Conservation (phyloP, 2,797 vertebrate species). For the Anguilla marmorata region DNA sequence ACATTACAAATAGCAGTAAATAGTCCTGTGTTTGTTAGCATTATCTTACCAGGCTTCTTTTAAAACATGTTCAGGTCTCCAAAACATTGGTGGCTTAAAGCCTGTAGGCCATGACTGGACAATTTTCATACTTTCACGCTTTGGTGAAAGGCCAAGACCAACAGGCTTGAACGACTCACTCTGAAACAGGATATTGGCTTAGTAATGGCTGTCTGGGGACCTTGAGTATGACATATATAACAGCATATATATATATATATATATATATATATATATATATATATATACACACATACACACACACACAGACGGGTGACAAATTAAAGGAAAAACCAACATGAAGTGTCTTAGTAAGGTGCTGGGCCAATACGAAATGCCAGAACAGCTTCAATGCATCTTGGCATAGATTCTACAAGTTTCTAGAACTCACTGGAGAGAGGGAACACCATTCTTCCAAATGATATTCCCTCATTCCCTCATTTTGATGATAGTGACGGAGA, state of each 20-base stretch:
- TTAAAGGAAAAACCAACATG: no score
- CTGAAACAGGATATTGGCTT: constrained; percentile 79
- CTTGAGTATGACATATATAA: constrained; percentile 60
- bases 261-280: no score
- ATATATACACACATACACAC: no score
- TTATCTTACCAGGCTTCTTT: constrained; percentile 53
- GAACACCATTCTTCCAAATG: no score
- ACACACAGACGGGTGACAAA: no score
- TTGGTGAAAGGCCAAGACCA: constrained; percentile 75
- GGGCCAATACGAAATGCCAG: no score
- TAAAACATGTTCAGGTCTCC: constrained; percentile 58
- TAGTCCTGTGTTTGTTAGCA: constrained; percentile 49
- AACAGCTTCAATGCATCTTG: no score
- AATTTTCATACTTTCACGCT: constrained; percentile 75
- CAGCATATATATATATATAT: no score
- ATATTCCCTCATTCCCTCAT: no score
- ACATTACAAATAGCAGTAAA: constrained; percentile 58
- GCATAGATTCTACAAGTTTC: constrained; percentile 37
- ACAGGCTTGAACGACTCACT: constrained; percentile 68
- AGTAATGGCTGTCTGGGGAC: constrained; percentile 75
- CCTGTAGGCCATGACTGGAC: constrained; percentile 68
- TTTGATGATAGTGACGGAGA: no score
- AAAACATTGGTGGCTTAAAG: constrained; percentile 67
- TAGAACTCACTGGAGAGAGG: no score
- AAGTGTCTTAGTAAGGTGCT: no score